Percentiles rank a stretch among this genome's conserved stretches.
These are phyloP conservation scores for Trissolcus brochymenae DNA, from an alignment of 2,888 invertebrate genomes.

Conservation along the genomic window DNA sequence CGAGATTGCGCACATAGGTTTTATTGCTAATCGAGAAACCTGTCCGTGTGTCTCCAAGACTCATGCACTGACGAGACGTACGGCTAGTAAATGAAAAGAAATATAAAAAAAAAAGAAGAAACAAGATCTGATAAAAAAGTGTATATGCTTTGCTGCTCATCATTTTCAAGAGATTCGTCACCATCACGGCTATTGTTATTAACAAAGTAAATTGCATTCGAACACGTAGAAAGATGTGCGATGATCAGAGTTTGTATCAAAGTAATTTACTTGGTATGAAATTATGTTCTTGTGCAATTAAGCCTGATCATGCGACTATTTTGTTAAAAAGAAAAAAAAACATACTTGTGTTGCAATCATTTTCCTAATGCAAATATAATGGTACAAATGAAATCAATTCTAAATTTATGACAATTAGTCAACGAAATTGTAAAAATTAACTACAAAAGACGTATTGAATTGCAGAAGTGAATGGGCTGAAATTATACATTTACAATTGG, in stretches of 20 bases:
- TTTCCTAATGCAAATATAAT: slow-evolving; percentile 12
- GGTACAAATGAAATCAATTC: not conserved
- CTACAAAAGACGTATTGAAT: not conserved
- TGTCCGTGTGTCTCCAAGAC: slow-evolving; percentile 48
- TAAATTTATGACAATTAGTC: not conserved
- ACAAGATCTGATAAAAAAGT: slow-evolving; percentile 41
- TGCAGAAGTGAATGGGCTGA: slow-evolving; percentile 1
- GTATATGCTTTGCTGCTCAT: slow-evolving; percentile 46
- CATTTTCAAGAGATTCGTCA: slow-evolving; percentile 50
- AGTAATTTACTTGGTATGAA: slow-evolving; percentile 32
- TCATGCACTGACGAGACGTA: slow-evolving; percentile 45
- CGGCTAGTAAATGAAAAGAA: slow-evolving; percentile 6
- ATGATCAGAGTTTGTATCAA: slow-evolving; percentile 2
- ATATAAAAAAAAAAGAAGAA: slow-evolving; percentile 44
- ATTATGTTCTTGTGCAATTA: slow-evolving; percentile 34
- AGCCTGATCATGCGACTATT: slow-evolving; percentile 12
- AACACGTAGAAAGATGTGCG: not conserved
- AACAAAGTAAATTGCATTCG: slow-evolving; percentile 35
- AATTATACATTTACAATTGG: slow-evolving; percentile 6
- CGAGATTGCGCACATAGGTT: slow-evolving; percentile 71
- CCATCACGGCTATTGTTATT: slow-evolving; percentile 47
- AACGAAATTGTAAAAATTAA: slow-evolving; percentile 1
- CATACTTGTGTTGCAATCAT: not conserved
- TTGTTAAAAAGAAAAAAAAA: not conserved
- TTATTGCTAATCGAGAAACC: slow-evolving; percentile 66